These are phyloP conservation scores for Phasia obesa DNA, from an alignment of 2,888 invertebrate genomes.

Conservation along the genomic window DNA sequence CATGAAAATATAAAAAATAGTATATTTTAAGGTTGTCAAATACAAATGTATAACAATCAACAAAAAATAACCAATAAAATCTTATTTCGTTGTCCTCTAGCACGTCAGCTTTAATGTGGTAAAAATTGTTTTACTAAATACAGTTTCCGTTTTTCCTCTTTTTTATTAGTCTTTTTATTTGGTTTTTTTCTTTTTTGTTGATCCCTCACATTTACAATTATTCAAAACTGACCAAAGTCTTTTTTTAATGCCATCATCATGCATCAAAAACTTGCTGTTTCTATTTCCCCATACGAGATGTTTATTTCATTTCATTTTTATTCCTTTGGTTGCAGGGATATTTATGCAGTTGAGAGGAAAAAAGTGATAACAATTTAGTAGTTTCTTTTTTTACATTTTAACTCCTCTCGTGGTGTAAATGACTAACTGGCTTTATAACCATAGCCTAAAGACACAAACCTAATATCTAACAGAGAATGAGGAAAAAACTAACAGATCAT, in stretches of 20 bases:
- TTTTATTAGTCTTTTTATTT: no score
- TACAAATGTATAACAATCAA: neutral
- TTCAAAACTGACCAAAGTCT: conserved; percentile 68
- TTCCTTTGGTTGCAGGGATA: conserved; percentile 38
- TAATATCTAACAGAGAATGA: conserved; percentile 49
- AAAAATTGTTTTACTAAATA: conserved; percentile 17
- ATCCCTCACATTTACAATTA: conserved; percentile 48
- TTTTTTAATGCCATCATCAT: conserved; percentile 58
- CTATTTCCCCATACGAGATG: conserved; percentile 24
- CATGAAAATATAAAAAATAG: no score
- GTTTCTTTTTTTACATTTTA: conserved; percentile 32
- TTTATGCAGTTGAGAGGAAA: conserved; percentile 38
- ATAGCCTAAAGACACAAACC: conserved; percentile 67
- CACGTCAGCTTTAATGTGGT: neutral
- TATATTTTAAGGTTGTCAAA: no score
- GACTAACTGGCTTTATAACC: conserved; percentile 66
- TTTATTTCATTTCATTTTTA: conserved; percentile 18
- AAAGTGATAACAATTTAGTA: conserved; percentile 50
- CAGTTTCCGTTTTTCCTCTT: neutral
- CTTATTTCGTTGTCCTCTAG: neutral
- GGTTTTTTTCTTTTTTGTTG: no score
- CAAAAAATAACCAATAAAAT: neutral
- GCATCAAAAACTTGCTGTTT: conserved; percentile 56
- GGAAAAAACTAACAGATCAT: conserved; percentile 26
- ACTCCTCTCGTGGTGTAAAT: conserved; percentile 61